Evolutionary conservation across 2,888 invertebrate species (phyloP).

Genomic region (Drosophila hamatofila): DNA sequence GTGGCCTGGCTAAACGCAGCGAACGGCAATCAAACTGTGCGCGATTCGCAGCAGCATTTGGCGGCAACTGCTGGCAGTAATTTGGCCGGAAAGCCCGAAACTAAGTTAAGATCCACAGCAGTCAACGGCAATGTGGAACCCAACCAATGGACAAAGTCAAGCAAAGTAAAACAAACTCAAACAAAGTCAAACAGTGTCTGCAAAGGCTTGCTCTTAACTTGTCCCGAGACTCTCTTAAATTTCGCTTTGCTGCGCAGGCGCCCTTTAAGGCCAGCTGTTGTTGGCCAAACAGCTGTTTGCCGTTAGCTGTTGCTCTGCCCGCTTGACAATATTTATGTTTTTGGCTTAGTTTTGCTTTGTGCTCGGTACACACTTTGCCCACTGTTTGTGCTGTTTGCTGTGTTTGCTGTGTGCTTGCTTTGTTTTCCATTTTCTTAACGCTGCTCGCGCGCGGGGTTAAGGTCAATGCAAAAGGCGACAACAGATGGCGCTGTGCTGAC

Average conservation of each 20-base stretch:
- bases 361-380: constrained; percentile 14
- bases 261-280: constrained; percentile 54
- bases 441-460: constrained; percentile 59
- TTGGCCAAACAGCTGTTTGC: constrained; percentile 40
- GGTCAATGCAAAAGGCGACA: constrained; percentile 61
- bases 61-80: constrained; percentile 45
- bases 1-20: constrained; percentile 50
- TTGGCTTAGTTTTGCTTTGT: constrained; percentile 28
- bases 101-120: constrained; percentile 59
- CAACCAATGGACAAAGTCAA: constrained; percentile 32
- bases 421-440: constrained; percentile 4
- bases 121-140: constrained; percentile 6
- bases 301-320: constrained; percentile 57
- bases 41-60: constrained; percentile 48
- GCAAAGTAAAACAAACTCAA: constrained; percentile 48
- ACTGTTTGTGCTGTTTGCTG: constrained; percentile 8
- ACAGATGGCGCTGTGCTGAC: constrained; percentile 64
- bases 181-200: constrained; percentile 38
- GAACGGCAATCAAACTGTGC: constrained; percentile 58
- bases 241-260: constrained; percentile 60
- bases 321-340: constrained; percentile 56
- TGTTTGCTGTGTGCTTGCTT: constrained; percentile 12
- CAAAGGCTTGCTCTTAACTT: constrained; percentile 47
- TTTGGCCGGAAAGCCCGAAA: constrained; percentile 24
- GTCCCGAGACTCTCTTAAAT: constrained; percentile 45